Base-by-base conservation (phyloP, 1,140 invertebrate genomes). In the Camponotus pennsylvanicus region DNA sequence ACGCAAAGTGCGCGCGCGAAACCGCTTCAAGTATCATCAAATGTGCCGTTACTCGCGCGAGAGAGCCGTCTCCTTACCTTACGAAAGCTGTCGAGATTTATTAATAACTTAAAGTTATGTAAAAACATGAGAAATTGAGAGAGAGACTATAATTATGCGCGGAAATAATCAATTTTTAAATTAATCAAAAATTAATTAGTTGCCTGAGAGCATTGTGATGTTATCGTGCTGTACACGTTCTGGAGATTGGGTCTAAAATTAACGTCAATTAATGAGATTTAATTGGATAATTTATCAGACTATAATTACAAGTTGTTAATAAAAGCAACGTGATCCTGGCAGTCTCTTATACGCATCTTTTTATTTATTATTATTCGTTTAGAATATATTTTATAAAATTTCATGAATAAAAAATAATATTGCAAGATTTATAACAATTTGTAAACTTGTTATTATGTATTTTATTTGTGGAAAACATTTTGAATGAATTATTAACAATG, bases 1-100 rank as follows among this genome's bases (percentile, higher is more conserved):
- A 77, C 73, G 59, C 82, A 45, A 15, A 64, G 64, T 61, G 73
- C 73, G 73, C 83, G 79, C 83, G 57, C 83, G 61, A 64, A 40
- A 49, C 42, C 73, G 59, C 40, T 76, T 64, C 15, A 55, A 61
- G 71, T 75, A 59, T 71, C 78, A 67, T 59, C 37, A 83, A 73
- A 73, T 73, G 69, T 83, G 79, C 79, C 69, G 69, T 83, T 83
- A 73, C 15, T 2, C 18, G 49, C 49, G 49, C 49, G 15, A 34
- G 18, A 34, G 11, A 83, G 11, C 69, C 32, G 21, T 63, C 79
- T 63, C 42, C 32, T 70, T 66, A 40, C 77, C 37, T 32, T 34
- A 8, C 27, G 7, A 42, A 59, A 40, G 64, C 61, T 45, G 27
- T 61, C 69, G 55, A 34, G 75, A 61, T 42, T 27, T 27, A 71